These are phyloP conservation scores for Atta colombica DNA, from an alignment of 1,140 invertebrate species.

Conservation along the genomic window DNA sequence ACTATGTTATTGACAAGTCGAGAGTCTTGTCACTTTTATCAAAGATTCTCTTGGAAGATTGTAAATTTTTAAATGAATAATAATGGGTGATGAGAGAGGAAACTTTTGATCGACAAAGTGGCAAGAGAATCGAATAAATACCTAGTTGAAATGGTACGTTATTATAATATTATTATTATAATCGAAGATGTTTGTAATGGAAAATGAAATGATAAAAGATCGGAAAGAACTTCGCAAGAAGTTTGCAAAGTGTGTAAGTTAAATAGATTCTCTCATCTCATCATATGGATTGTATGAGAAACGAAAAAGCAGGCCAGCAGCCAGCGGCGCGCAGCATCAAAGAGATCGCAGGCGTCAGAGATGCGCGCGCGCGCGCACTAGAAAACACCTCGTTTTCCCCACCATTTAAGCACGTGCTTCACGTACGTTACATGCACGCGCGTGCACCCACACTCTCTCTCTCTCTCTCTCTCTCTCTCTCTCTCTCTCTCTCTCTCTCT, in stretches of 20 bases:
- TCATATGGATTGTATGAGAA: background rate
- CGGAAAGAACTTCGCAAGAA: too few species aligned
- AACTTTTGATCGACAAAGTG: too few species aligned
- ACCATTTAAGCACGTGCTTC: constrained; percentile 13
- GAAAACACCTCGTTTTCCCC: constrained; percentile 5
- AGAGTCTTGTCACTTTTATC: background rate
- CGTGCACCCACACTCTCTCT: background rate
- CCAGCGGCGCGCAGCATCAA: too few species aligned
- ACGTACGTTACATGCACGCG: constrained; percentile 22
- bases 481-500: too few species aligned
- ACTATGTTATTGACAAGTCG: background rate
- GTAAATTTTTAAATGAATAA: background rate
- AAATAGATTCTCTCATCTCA: background rate
- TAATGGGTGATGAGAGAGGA: background rate
- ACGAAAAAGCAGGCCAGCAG: background rate
- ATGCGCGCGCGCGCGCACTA: background rate
- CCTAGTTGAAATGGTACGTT: background rate
- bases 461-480: too few species aligned
- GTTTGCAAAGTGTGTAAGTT: too few species aligned
- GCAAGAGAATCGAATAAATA: background rate
- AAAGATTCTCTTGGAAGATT: too few species aligned
- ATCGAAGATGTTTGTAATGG: background rate
- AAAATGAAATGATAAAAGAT: background rate
- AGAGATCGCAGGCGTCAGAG: background rate
- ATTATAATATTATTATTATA: background rate